Base-by-base conservation (phyloP, 2,797 vertebrate genomes). In the Pangasius djambal region DNA sequence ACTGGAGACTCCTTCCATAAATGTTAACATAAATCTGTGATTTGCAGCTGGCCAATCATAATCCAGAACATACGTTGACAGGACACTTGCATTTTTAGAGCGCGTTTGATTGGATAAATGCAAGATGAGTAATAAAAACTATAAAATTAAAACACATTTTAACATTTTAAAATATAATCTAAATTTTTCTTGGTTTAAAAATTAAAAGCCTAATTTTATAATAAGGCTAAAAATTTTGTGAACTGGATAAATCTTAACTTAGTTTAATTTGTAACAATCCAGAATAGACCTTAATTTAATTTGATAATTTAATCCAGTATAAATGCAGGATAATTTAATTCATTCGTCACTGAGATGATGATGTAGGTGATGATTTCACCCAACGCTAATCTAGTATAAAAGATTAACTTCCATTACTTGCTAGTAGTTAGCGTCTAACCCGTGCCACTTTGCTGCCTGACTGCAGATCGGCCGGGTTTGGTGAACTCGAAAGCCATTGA, bases 401-500 rank as follows among this genome's bases (percentile, higher is more conserved):
- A 3, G 10, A 20, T 57, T 16, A 10, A 20, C 16, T 55, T 55
- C n/a, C 77, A 7, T 61, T 37, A 9, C 44, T 22, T 25, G 34
- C 50, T 13, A 63, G 10, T 18, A 13, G 13, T 16, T 37, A 59
- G 55, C 22, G 7, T 25, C 6, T 44, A 22, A 34, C 20, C 8
- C 6, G 34, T 67, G 34, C 13, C 57, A 16, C 2, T 20, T 28
- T 61, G 67, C 13, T 63, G 22, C 15, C 20, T 25, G 25, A 67
- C 75, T 89, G 34, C 91, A 97, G 95, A 96, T 91, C 95, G 96
- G 70, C 97, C 97, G 0, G 96, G 96, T 88, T 92, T 97, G 93
- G 90, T 97, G 85, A 96, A 97, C 88, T 94, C 95, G 87, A 95
- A 97, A 90, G 95, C 95, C 88, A 95, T 96, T 0, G 96, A 97